Conservation (phyloP, 2,797 vertebrate genomes). For the Galago senegalensis region DNA sequence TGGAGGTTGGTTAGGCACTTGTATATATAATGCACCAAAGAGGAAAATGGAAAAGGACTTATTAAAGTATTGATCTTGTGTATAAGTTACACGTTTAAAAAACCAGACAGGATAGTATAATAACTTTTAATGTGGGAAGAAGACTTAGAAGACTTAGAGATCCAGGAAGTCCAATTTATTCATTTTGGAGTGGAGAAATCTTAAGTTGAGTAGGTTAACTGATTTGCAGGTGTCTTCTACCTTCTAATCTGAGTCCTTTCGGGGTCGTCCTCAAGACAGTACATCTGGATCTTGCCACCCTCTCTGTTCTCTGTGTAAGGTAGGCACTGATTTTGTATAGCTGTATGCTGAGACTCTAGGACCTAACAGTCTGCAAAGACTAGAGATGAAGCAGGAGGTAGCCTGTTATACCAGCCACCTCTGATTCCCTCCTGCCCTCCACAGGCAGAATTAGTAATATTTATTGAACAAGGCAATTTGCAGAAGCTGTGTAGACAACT, state of each 20-base stretch:
- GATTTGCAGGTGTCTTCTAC: not conserved
- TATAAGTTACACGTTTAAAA: conserved; percentile 1
- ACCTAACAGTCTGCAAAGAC: not conserved
- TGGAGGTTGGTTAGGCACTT: too few relatives aligned
- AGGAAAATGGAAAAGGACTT: not conserved
- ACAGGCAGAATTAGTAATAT: not conserved
- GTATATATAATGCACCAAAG: not conserved
- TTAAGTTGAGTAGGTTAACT: not conserved
- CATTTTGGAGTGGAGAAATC: not conserved
- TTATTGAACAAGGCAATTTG: not conserved
- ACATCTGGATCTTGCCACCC: not conserved
- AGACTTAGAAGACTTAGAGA: not conserved
- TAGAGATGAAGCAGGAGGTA: not conserved
- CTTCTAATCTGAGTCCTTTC: not conserved
- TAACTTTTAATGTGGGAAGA: not conserved
- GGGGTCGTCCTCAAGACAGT: not conserved
- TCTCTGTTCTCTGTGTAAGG: not conserved
- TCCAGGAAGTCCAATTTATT: not conserved
- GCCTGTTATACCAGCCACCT: not conserved
- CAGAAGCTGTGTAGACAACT: not conserved
- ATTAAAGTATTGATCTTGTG: not conserved
- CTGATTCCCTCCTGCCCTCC: not conserved
- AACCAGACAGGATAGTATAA: not conserved
- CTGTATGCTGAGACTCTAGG: not conserved
- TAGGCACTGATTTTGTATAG: not conserved